A percentile compares a stretch with the other conserved stretches of the same genome.
These are phyloP conservation scores for Dendronephthya gigantea DNA, from an alignment of 64 coral and sea anemone species.

Conservation along the genomic window DNA sequence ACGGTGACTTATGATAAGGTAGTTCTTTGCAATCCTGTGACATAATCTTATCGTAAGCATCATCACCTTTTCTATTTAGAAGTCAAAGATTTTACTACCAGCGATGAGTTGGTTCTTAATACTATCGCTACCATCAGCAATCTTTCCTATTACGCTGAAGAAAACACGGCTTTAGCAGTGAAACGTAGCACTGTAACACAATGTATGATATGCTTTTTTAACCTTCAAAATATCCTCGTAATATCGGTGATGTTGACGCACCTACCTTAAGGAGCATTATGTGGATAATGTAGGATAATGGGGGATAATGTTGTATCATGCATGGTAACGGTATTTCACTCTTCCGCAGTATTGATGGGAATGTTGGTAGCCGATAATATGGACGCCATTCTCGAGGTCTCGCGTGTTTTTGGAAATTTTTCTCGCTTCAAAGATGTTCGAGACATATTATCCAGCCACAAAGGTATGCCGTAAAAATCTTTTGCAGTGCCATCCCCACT, in stretches of 20 bases:
- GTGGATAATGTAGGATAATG: no score
- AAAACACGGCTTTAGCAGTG: constrained; percentile 39
- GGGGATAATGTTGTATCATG: no score
- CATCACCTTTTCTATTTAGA: constrained; percentile 27
- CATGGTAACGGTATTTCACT: no score
- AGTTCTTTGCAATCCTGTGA: no score
- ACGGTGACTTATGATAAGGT: no score
- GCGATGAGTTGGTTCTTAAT: constrained; percentile 82
- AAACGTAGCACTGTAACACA: constrained; percentile 67
- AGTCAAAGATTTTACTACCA: constrained; percentile 41
- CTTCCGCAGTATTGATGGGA: constrained; percentile 55
- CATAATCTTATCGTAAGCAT: no score
- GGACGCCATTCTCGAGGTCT: constrained; percentile 94
- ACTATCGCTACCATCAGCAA: constrained; percentile 90
- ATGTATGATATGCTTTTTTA: constrained; percentile 61
- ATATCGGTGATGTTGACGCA: neutral
- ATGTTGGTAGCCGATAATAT: constrained; percentile 91
- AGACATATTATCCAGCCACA: constrained; percentile 54
- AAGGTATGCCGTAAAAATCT: constrained; percentile 39
- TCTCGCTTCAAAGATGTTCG: constrained; percentile 72
- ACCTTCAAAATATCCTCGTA: no score
- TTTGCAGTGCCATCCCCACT: no score
- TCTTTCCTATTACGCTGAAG: constrained; percentile 70
- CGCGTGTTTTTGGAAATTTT: constrained; percentile 88
- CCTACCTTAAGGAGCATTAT: no score